Conservation (phyloP, 2,888 invertebrate species). For the Rosalia funebris region DNA sequence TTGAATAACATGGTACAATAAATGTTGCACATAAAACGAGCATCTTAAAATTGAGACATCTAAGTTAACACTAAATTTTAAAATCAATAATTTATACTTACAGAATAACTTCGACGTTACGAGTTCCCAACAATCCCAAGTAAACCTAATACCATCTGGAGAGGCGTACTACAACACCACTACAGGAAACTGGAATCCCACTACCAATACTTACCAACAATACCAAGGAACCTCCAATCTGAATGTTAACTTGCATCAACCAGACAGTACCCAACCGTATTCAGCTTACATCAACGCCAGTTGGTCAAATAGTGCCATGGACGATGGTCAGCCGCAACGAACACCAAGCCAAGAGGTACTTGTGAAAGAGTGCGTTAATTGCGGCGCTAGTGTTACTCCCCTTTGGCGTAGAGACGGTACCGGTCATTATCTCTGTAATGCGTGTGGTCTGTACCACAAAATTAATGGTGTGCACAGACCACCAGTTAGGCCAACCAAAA, state of each 20-base stretch:
- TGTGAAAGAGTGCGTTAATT: slow-evolving; percentile 78
- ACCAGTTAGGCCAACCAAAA: slow-evolving; percentile 74
- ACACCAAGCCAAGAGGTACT: slow-evolving; percentile 63
- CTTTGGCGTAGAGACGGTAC: slow-evolving; percentile 88
- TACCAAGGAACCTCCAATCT: slow-evolving; percentile 23
- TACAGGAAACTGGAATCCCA: slow-evolving; percentile 29
- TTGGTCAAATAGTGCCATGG: slow-evolving; percentile 35
- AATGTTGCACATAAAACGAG: too few relatives aligned
- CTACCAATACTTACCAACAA: slow-evolving; percentile 31
- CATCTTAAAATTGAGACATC: too few relatives aligned
- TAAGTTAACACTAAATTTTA: too few relatives aligned
- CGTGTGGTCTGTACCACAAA: slow-evolving; percentile 74
- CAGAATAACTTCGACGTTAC: slow-evolving; percentile 41
- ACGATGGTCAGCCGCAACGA: slow-evolving; percentile 36
- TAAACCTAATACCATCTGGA: slow-evolving; percentile 68
- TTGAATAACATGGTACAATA: too few relatives aligned
- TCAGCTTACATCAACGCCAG: slow-evolving; percentile 30
- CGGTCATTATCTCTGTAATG: slow-evolving; percentile 88
- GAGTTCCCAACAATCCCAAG: slow-evolving; percentile 67
- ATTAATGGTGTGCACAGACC: slow-evolving; percentile 81
- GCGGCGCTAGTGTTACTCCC: slow-evolving; percentile 75
- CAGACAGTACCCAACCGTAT: slow-evolving; percentile 41
- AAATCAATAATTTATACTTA: slow-evolving; percentile 19
- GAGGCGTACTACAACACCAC: slow-evolving; percentile 57
- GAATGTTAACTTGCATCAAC: slow-evolving; percentile 38